Evolutionary conservation across 2,113 vertebrate species (phyloP).

Genomic region (Hippocampus comes): DNA sequence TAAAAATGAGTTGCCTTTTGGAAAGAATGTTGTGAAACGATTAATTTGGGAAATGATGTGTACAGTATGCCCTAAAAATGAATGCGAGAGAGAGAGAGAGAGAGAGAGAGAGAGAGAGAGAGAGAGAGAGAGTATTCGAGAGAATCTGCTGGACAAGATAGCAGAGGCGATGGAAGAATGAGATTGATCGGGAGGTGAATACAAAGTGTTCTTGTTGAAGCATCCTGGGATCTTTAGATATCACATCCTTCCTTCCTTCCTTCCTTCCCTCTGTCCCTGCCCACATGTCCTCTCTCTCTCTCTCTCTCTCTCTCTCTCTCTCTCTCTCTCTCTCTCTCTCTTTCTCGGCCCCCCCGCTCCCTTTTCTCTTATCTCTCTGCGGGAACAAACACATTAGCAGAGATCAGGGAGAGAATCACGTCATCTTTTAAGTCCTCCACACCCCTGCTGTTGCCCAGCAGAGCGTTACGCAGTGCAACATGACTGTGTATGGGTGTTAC

Average conservation of each 20-base stretch:
- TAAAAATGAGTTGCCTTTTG: not conserved
- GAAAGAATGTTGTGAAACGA: not conserved
- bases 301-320: not conserved
- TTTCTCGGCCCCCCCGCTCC: not conserved
- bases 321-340: conserved; percentile 17
- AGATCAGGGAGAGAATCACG: conserved; percentile 27
- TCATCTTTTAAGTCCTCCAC: conserved; percentile 28
- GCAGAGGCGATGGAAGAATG: conserved; percentile 31
- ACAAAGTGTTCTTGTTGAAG: conserved; percentile 54
- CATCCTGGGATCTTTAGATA: conserved; percentile 41
- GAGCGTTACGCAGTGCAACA: not conserved
- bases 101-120: conserved; percentile 8
- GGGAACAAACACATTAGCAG: conserved; percentile 48
- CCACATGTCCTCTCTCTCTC: not conserved
- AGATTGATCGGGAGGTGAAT: conserved; percentile 54
- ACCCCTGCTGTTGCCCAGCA: conserved; percentile 21
- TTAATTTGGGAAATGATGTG: conserved; percentile 2
- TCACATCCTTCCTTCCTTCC: conserved; percentile 10
- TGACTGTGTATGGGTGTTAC: conserved; percentile 10
- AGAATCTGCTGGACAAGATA: conserved; percentile 59
- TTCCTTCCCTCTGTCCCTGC: not conserved
- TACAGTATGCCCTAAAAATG: not conserved
- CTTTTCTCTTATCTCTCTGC: conserved; percentile 14
- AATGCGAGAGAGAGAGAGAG: conserved; percentile 14
- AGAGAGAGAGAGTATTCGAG: conserved; percentile 33